A percentile compares a stretch with the other conserved stretches of the same genome.
Conservation (phyloP, 1,140 invertebrate genomes). For the Ips typographus region DNA sequence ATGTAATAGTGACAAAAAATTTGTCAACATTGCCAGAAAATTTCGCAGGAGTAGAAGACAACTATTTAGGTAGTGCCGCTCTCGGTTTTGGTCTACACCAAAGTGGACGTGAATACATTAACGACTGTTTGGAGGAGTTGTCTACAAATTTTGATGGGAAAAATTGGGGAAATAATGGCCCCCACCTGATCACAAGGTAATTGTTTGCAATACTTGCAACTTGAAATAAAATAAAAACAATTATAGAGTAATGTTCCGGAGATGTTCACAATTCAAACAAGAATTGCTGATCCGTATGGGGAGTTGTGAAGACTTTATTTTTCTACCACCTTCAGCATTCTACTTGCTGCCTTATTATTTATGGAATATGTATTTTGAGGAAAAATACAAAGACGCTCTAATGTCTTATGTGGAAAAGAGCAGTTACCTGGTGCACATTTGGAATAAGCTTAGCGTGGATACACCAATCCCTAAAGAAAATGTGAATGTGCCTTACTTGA, state of each 20-base stretch:
- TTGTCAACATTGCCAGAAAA: constrained; percentile 60
- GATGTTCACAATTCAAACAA: constrained; percentile 45
- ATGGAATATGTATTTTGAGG: constrained; percentile 64
- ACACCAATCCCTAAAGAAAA: constrained; percentile 46
- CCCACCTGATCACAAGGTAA: constrained; percentile 64
- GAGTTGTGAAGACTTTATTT: constrained; percentile 62
- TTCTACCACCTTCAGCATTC: constrained; percentile 62
- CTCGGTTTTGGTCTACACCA: constrained; percentile 57
- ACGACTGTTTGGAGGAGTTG: constrained; percentile 60
- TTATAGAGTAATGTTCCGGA: constrained; percentile 14
- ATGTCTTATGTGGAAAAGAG: constrained; percentile 53
- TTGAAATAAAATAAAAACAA: not conserved
- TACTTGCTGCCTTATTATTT: constrained; percentile 65
- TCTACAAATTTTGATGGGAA: constrained; percentile 60
- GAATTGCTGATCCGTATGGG: constrained; percentile 59
- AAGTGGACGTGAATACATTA: constrained; percentile 60
- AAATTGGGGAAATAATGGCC: constrained; percentile 71
- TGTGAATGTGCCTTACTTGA: constrained; percentile 57
- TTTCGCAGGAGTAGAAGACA: constrained; percentile 64
- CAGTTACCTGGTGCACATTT: constrained; percentile 65
- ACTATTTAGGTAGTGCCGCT: constrained; percentile 63
- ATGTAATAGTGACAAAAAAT: constrained; percentile 67
- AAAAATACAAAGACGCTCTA: constrained; percentile 52
- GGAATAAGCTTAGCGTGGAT: constrained; percentile 64
- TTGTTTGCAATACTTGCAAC: not conserved